phyloP scores from a whole-genome alignment of 2,113 vertebrate species.

The Brachyistius frenatus region DNA sequence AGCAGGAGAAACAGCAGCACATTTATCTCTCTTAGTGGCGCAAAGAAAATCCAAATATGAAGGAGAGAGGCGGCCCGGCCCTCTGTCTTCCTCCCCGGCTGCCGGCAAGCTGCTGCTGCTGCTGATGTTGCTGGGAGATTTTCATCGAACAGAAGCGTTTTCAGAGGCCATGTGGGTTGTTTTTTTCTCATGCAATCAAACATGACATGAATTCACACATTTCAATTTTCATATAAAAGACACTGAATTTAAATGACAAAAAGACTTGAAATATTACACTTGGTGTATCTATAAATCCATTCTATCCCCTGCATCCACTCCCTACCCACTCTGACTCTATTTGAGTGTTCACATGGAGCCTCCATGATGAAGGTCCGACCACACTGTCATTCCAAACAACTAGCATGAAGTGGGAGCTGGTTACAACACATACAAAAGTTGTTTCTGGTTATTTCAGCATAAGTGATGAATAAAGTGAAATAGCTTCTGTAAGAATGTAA shows the following conservation, averaged over 20 bases:
- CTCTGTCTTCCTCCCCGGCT: conserved; percentile 43
- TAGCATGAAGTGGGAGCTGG: no score
- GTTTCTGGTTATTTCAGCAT: no score
- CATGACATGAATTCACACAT: no score
- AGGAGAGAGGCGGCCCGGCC: conserved; percentile 17
- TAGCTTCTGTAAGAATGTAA: no score
- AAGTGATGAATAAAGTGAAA: no score
- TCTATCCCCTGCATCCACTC: no score
- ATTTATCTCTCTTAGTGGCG: conserved; percentile 70
- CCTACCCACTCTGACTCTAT: no score
- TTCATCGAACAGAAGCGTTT: neutral
- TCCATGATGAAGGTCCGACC: no score
- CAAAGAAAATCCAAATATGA: conserved; percentile 60
- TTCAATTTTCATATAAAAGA: neutral
- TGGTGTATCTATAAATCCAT: neutral
- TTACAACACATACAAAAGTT: no score
- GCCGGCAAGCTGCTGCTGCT: conserved; percentile 26
- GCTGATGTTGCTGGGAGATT: neutral
- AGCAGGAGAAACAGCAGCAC: conserved; percentile 40
- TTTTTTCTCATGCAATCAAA: conserved; percentile 11
- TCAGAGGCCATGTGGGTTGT: neutral
- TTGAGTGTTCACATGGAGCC: no score
- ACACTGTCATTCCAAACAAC: no score
- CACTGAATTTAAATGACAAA: neutral
- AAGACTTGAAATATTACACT: neutral